These are phyloP conservation scores for Anniella stebbinsi DNA, from an alignment of 2,797 vertebrate species.

Conservation along the genomic window DNA sequence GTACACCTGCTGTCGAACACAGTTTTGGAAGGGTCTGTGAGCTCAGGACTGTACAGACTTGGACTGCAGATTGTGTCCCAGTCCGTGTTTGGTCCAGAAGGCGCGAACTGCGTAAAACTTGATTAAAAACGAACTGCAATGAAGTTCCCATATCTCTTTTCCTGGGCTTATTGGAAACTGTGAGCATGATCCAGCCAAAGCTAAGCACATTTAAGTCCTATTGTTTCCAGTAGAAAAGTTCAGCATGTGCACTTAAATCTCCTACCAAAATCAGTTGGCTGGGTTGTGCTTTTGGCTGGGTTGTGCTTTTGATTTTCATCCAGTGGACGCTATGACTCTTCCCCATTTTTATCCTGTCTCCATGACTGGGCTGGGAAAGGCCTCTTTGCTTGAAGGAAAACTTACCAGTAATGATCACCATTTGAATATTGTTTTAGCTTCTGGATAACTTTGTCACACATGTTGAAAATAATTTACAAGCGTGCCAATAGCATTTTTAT, in stretches of 20 bases:
- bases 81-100: too few species aligned
- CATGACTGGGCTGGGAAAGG: neutral
- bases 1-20: too few species aligned
- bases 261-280: neutral
- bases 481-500: neutral
- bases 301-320: neutral
- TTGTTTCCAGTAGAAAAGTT: neutral
- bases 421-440: constrained; percentile 7
- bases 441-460: constrained; percentile 13
- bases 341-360: neutral
- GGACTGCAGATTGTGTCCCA: too few species aligned
- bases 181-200: neutral
- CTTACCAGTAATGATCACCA: neutral
- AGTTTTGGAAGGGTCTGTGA: too few species aligned
- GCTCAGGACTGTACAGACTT: too few species aligned
- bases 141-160: neutral
- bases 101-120: too few species aligned
- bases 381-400: neutral
- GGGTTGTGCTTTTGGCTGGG: neutral
- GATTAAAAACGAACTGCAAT: too few species aligned
- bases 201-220: neutral
- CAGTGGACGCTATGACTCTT: neutral
- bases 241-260: neutral
- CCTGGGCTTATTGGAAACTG: neutral
- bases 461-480: constrained; percentile 6